Percentiles rank a stretch among this genome's conserved stretches.
Evolutionary conservation across 2,888 invertebrate genomes (phyloP).

Genomic region (Steinernema scapterisci): DNA sequence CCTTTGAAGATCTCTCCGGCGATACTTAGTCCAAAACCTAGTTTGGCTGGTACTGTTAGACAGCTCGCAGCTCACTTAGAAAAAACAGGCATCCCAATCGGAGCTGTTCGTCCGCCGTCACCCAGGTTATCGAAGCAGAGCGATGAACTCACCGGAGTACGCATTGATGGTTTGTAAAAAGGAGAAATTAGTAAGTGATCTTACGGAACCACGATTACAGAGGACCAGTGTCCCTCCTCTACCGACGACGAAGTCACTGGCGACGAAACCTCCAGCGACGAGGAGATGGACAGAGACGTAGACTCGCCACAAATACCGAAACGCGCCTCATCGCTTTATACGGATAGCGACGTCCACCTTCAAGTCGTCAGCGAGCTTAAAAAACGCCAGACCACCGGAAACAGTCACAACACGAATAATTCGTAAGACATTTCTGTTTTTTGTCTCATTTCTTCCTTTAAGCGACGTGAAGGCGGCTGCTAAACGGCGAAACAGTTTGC

Average conservation of each 20-base stretch:
- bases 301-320: not conserved
- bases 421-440: not conserved
- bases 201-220: not conserved
- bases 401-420: not conserved
- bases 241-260: constrained; percentile 53
- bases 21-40: not conserved
- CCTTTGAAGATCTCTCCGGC: constrained; percentile 8
- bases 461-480: constrained; percentile 2
- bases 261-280: constrained; percentile 3
- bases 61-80: constrained; percentile 19
- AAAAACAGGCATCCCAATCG: not conserved
- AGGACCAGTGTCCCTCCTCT: constrained; percentile 41
- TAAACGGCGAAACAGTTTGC: constrained; percentile 19
- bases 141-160: not conserved
- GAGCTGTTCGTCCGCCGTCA: not conserved
- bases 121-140: not conserved
- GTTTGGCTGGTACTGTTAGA: not conserved
- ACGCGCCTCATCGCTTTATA: not conserved
- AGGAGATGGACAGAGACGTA: not conserved
- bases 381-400: not conserved
- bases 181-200: not conserved
- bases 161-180: not conserved
- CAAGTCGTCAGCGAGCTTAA: constrained; percentile 8
- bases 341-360: not conserved
- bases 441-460: not conserved